A percentile compares a stretch with the other conserved stretches of the same genome.
phyloP scores from a whole-genome alignment of 2,888 invertebrate genomes.

The Habroteleia sp. region DNA sequence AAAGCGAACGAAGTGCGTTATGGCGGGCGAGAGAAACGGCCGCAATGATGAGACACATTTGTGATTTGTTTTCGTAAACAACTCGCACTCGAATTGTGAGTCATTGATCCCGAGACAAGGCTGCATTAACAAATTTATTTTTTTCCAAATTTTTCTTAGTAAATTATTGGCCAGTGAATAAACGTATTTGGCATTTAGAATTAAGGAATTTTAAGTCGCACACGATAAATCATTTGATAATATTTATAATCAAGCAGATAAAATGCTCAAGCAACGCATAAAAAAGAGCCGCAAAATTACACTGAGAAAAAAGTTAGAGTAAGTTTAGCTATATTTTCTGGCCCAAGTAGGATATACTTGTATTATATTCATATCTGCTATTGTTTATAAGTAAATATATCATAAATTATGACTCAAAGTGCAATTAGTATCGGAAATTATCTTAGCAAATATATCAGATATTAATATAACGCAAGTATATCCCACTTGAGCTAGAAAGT shows the following conservation, averaged over 20 bases:
- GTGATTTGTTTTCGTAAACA: slow-evolving; percentile 60
- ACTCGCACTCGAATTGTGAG: slow-evolving; percentile 19
- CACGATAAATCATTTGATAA: slow-evolving; percentile 9
- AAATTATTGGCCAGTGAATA: slow-evolving; percentile 8
- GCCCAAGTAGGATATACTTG: too few relatives aligned
- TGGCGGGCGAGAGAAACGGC: slow-evolving; percentile 19
- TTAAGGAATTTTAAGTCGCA: slow-evolving; percentile 9
- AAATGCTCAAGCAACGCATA: too few relatives aligned
- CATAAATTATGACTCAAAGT: too few relatives aligned
- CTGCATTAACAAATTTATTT: background rate
- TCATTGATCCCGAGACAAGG: background rate
- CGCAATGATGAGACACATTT: slow-evolving; percentile 44
- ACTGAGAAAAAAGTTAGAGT: too few relatives aligned
- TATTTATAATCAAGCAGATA: slow-evolving; percentile 17
- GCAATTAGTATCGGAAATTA: too few relatives aligned
- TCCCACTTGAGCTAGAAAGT: too few relatives aligned
- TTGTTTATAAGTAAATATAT: too few relatives aligned
- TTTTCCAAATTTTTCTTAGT: background rate
- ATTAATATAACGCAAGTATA: too few relatives aligned
- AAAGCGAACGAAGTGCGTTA: slow-evolving; percentile 38
- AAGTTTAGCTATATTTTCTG: too few relatives aligned
- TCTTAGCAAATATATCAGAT: too few relatives aligned
- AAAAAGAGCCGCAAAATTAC: too few relatives aligned
- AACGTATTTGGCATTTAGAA: slow-evolving; percentile 13
- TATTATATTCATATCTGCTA: too few relatives aligned